phyloP scores from a whole-genome alignment of 2,113 vertebrate genomes.

The Paedocypris sp. region DNA sequence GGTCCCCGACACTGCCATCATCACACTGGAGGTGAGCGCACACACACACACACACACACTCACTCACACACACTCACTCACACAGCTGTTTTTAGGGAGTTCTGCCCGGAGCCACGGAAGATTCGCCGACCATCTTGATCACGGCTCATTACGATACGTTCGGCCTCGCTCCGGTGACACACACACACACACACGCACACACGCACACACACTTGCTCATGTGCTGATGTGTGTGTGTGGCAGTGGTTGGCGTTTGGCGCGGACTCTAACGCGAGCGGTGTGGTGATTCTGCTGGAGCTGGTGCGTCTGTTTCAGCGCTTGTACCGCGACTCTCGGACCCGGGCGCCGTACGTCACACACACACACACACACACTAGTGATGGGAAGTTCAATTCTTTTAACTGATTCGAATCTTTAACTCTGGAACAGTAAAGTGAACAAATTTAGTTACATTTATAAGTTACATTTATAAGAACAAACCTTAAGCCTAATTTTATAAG shows the following conservation, averaged over 20 bases:
- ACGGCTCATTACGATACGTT: conserved; percentile 66
- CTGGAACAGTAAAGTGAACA: no score
- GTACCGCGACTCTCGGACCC: conserved; percentile 50
- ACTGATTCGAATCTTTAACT: no score
- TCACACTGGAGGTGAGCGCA: conserved; percentile 60
- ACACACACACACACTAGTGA: not conserved
- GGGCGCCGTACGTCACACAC: conserved; percentile 50
- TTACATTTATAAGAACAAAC: no score
- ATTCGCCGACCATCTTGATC: conserved; percentile 59
- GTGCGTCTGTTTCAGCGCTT: conserved; percentile 60
- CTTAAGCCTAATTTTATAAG: no score
- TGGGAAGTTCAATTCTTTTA: not conserved
- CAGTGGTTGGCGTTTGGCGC: conserved; percentile 67
- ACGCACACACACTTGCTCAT: not conserved
- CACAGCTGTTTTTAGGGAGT: conserved; percentile 48
- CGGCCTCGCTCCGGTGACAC: conserved; percentile 60
- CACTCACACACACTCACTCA: not conserved
- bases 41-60: not conserved
- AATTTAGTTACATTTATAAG: no score
- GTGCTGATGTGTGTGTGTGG: not conserved
- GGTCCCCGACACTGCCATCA: conserved; percentile 47
- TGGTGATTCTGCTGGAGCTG: conserved; percentile 59
- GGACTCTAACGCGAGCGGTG: conserved; percentile 66
- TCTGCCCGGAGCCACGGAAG: conserved; percentile 53
- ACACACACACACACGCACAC: not conserved